Evolutionary conservation across 2,797 vertebrate species (phyloP), one percentile per base, ranked within the genome.

Genomic region (Thripadectes ignobilis): DNA sequence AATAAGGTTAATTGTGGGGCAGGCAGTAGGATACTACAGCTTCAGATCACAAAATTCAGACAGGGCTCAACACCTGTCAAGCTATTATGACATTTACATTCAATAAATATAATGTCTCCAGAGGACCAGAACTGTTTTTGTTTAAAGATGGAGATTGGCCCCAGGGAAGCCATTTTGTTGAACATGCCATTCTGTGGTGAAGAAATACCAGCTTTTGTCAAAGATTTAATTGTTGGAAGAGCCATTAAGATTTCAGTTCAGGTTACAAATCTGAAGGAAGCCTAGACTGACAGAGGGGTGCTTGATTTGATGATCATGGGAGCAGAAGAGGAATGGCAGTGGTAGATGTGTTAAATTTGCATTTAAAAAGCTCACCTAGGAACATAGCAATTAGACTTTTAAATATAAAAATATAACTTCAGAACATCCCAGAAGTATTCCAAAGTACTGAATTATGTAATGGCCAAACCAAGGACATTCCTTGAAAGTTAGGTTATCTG

Each of bases 291-390:
- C 92, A 94, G 91, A 96, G 58, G 82, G 68, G 81, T 91, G 72
- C 87, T 93, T 94, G 88, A 93, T 95, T 92, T 95, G 93, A 93
- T 93, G 94, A 92, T 95, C 92, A 94, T 57, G 78, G 87, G 79
- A 97, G 85, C 78, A 95, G 91, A 88, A 97, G 75, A 88, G 81
- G 81, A 95, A 92, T 93, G 85, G 65, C 94, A 43, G 81, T 95
- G 45, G 93, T 93, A 91, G 93, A 96, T 95, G 90, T 95, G 90
- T 49, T 83, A 89, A 92, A 95, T 96, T 96, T 96, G 88, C 95
- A 96, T 97, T 94, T 97, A 84, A 95, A 96, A 97, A 93, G 90
- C 95, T 94, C 95, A 97, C 93, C 86, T 94, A 96, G 95, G 93
- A 96, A 95, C 92, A 74, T 77, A 82, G 84, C 86, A 95, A 90